Evolutionary conservation across 2,797 vertebrate species (phyloP).

Genomic region (Syngnathus rostellatus): DNA sequence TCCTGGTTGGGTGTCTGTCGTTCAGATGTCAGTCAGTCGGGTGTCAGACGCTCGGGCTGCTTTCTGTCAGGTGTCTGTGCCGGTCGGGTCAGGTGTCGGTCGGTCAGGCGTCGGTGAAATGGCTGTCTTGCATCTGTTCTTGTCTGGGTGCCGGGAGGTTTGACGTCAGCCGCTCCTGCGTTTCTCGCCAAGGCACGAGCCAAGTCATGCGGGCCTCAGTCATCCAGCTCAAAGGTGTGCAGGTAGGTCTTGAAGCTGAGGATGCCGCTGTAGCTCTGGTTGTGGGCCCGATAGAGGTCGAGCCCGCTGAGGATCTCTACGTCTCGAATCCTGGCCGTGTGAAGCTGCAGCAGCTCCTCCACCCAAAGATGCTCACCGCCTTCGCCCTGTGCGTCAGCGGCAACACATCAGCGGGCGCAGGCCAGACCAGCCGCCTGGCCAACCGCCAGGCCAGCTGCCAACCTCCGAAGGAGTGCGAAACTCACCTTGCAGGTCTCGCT

Average conservation of each 20-base stretch:
- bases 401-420: neutral
- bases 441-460: no score
- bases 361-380: constrained; percentile 86
- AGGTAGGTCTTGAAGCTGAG: constrained; percentile 90
- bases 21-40: no score
- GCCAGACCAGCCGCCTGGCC: no score
- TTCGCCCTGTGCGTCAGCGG: constrained; percentile 61
- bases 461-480: constrained; percentile 17
- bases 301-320: constrained; percentile 88
- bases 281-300: constrained; percentile 83
- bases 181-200: neutral
- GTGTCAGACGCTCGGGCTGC: no score
- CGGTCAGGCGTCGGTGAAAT: neutral
- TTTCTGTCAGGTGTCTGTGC: neutral
- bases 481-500: constrained; percentile 88
- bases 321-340: constrained; percentile 86
- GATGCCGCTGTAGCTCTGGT: constrained; percentile 76
- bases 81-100: neutral
- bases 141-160: neutral
- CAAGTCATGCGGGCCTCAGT: constrained; percentile 56
- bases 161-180: neutral
- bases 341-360: constrained; percentile 84
- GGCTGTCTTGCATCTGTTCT: neutral
- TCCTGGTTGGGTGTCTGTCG: neutral
- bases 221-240: constrained; percentile 87